Evolutionary conservation across 2,888 invertebrate species (phyloP).

Genomic region (Pegoplata infirma): DNA sequence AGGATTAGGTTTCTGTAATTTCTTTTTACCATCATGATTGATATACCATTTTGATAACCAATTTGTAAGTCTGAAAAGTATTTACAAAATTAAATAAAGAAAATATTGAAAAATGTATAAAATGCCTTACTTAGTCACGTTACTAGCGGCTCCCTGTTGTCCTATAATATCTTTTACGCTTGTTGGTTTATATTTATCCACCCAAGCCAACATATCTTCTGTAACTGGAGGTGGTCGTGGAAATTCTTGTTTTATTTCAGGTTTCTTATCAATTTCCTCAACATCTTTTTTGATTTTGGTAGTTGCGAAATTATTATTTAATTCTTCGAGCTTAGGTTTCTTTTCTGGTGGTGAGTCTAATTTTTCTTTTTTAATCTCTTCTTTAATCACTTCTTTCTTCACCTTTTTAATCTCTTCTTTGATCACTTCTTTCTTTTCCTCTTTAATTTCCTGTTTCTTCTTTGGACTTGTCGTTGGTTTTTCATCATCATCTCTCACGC

Average conservation of each 20-base stretch:
- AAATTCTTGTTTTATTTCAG: slow-evolving; percentile 22
- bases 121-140: slow-evolving; percentile 88
- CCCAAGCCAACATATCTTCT: slow-evolving; percentile 82
- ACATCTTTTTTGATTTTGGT: slow-evolving; percentile 34
- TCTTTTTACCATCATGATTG: slow-evolving; percentile 83
- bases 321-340: slow-evolving; percentile 51
- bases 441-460: slow-evolving; percentile 55
- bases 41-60: slow-evolving; percentile 96
- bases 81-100: background rate
- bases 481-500: slow-evolving; percentile 6
- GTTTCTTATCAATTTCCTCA: slow-evolving; percentile 15
- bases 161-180: slow-evolving; percentile 93
- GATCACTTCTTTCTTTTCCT: slow-evolving; percentile 17
- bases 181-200: slow-evolving; percentile 96
- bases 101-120: background rate
- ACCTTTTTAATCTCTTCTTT: no score
- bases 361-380: slow-evolving; percentile 60
- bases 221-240: slow-evolving; percentile 44
- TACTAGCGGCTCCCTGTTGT: slow-evolving; percentile 93
- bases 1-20: slow-evolving; percentile 84
- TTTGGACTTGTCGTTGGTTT: slow-evolving; percentile 50
- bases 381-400: no score
- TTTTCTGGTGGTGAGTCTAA: slow-evolving; percentile 39
- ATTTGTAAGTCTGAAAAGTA: slow-evolving; percentile 81
- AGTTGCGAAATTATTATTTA: slow-evolving; percentile 33